phyloP scores from a whole-genome alignment of 2,797 vertebrate species.

The Sebastolobus altivelis region DNA sequence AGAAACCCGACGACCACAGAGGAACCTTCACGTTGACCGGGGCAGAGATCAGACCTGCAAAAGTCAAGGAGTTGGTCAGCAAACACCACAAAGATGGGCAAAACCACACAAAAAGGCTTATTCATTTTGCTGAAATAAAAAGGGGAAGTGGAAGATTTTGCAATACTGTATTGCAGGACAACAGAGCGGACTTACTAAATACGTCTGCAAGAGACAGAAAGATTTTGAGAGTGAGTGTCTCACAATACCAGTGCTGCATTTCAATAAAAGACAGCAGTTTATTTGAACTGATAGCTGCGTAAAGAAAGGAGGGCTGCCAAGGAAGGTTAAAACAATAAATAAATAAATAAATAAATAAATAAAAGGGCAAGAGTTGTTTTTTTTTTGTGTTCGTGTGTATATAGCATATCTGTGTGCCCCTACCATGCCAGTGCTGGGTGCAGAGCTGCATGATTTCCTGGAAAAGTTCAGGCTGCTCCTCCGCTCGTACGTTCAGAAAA shows the following conservation, averaged over 20 bases:
- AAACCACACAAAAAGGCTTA: background rate
- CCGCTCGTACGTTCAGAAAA: slow-evolving; percentile 75
- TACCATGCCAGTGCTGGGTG: slow-evolving; percentile 82
- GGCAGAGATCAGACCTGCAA: slow-evolving; percentile 80
- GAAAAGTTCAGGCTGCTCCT: slow-evolving; percentile 74
- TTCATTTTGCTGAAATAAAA: slow-evolving; percentile 3
- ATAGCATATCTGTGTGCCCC: background rate
- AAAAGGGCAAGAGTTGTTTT: background rate
- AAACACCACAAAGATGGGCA: background rate
- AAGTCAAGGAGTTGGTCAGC: background rate
- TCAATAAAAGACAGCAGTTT: background rate
- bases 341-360: background rate
- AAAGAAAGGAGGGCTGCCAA: background rate
- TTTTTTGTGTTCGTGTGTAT: background rate
- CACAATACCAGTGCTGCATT: background rate
- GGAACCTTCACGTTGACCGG: slow-evolving; percentile 78
- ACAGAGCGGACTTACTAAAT: background rate
- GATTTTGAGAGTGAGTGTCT: background rate
- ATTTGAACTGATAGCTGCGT: background rate
- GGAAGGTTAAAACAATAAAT: background rate
- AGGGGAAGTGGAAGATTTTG: slow-evolving; percentile 28
- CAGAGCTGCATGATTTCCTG: slow-evolving; percentile 77
- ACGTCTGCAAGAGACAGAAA: background rate
- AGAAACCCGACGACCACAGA: slow-evolving; percentile 78
- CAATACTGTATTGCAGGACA: slow-evolving; percentile 26